Base-by-base conservation (phyloP, 2,888 invertebrate genomes). In the Margaritifera margaritifera region DNA sequence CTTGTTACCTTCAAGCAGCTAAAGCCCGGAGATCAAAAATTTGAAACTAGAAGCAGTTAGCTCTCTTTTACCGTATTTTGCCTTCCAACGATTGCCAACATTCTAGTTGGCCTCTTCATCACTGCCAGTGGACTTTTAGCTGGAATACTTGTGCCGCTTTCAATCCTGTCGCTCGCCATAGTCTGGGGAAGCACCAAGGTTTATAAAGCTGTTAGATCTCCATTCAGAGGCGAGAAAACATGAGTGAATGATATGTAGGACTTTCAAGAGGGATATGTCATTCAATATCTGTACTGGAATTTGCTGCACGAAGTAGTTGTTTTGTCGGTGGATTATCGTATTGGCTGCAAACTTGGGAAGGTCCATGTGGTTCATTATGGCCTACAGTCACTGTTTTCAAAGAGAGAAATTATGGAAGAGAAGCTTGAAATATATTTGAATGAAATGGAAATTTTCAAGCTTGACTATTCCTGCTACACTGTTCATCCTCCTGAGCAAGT, bases 301-400 rank as follows among this genome's bases (percentile, higher is more conserved):
- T 53, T 53, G 24, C 54, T 58, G 6, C 64, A 68, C 51, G 68
- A 72, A 31, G 68, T 57, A 11, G 25, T 72, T 52, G 68, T 72
- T 15, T 51, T 57, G 18, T 22, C 63, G 1, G 64, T 68, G n/a
- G 55, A 25, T 54, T 59, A 58, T 19, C 31, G 62, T 24, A 64
- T 59, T 18, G 42, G 54, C 22, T 27, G 62, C 4, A 65, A 58
- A 53, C 53, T 52, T 50, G 72, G 68, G n/a, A 22, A 50, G 51
- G 25, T 72, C 15, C 42, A n/a, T 8, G 65, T 73, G 22, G 60
- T 73, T 15, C 65, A 70, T 52, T 73, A 73, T 31, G 54, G 64
- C 2, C 20, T 51, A 8, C 64, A 64, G 25, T 42, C 25, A 19
- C 19, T 64, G 19, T 65, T 70, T 55, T 56, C 63, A 15, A 15